Evolutionary conservation across 2,888 invertebrate species (phyloP).

Genomic region (Julus scandinavius): DNA sequence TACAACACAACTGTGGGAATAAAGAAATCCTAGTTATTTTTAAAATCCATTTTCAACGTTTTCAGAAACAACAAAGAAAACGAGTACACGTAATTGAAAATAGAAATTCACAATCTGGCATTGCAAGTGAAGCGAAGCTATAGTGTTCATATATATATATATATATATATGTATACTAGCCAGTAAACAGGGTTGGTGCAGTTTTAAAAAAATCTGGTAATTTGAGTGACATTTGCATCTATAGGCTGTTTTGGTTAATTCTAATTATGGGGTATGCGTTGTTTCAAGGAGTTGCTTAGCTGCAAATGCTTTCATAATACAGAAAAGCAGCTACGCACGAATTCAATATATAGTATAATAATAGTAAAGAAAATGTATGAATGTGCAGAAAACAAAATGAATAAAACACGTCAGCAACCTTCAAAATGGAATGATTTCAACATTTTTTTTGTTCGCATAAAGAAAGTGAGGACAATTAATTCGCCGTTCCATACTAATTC

Average conservation of each 20-base stretch:
- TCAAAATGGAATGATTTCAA: constrained; percentile 7
- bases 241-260: constrained; percentile 19
- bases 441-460: neutral
- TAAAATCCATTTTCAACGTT: too few species aligned
- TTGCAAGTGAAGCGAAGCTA: too few species aligned
- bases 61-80: too few species aligned
- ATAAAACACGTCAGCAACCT: constrained; percentile 4
- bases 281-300: neutral
- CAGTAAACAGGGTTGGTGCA: neutral
- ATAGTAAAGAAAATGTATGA: constrained; percentile 2
- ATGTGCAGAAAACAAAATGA: constrained; percentile 25
- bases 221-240: neutral
- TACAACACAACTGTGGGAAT: too few species aligned
- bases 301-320: neutral
- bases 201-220: neutral
- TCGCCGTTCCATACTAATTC: constrained; percentile 9
- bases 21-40: neutral
- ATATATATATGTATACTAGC: too few species aligned
- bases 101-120: too few species aligned
- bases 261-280: constrained; percentile 33
- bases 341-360: neutral
- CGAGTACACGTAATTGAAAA: too few species aligned
- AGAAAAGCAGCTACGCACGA: neutral
- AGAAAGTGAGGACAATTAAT: constrained; percentile 15
- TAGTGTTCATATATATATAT: too few species aligned